These are phyloP conservation scores for Myotis myotis DNA, from an alignment of 2,797 vertebrate genomes.

Conservation along the genomic window DNA sequence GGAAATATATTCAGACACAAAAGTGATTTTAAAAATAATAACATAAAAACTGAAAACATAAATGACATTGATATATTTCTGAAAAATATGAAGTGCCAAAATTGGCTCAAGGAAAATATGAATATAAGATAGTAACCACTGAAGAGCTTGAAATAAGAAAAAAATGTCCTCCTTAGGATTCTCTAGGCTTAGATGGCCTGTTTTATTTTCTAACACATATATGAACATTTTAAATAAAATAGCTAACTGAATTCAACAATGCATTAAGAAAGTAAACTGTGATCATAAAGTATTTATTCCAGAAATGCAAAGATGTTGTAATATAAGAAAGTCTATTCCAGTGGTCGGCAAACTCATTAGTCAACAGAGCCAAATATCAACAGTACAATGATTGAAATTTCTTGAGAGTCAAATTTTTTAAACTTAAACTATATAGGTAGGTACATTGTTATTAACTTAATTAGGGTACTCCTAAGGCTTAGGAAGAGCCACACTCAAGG, in stretches of 20 bases:
- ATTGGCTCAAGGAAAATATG: neutral
- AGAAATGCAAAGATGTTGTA: neutral
- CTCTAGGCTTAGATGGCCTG: neutral
- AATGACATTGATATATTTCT: neutral
- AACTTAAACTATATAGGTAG: too few species aligned
- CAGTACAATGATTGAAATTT: too few species aligned
- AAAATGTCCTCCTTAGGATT: neutral
- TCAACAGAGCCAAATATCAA: too few species aligned
- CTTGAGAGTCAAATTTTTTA: too few species aligned
- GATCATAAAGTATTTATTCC: neutral
- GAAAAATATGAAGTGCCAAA: conserved; percentile 6
- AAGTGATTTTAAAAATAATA: neutral
- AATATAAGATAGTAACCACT: neutral
- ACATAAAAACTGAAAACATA: neutral
- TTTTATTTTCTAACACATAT: neutral
- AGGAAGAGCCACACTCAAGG: too few species aligned
- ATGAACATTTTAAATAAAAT: conserved; percentile 7
- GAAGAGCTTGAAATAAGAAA: neutral
- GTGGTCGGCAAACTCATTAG: too few species aligned
- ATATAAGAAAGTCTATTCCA: neutral
- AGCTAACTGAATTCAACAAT: neutral
- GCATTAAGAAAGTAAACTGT: conserved; percentile 6
- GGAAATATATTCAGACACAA: neutral
- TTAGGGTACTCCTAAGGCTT: too few species aligned
- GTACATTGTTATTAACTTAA: too few species aligned